Evolutionary conservation across 2,797 vertebrate genomes (phyloP), one percentile per base, ranked within the genome.

Genomic region (Cyclopterus lumpus): DNA sequence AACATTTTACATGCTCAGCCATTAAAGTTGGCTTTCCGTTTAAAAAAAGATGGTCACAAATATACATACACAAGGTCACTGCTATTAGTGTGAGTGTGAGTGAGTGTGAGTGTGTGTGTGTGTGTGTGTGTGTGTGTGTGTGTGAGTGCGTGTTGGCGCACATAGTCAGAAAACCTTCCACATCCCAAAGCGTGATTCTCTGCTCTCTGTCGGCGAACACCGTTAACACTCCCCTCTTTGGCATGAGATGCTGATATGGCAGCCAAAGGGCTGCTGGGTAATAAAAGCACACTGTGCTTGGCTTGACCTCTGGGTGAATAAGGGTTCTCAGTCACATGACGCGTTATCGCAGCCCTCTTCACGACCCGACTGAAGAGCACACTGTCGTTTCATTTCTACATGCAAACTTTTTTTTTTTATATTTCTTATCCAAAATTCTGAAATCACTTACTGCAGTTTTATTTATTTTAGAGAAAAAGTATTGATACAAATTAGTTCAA

Each of bases 141-240:
- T 40, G 38, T 38, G 38, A 9, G 38, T 38, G 9, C 38, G 38
- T 40, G 38, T 40, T 8, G 32, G 32, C 7, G 8, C 32, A 36
- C 34, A 34, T 36, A 5, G 22, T 30, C 18, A 8, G 24, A 54
- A 63, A 44, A 70, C 22, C 32, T 67, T 75, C 42, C 36, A 85
- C 60, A 54, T 67, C 59, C 20, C 32, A 16, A 36, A 34, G 36
- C 12, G 11, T 32, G 63, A 30, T 11, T 64, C 55, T 36, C 74
- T 73, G 74, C 72, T 73, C 72, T 68, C 65, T 68, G 26, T 66
- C 79, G 71, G 58, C 76, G 10, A 73, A 63, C 65, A 71, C 74
- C 63, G 79, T 89, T 85, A 81, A 80, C 77, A 76, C 86, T 69
- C 14, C 53, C 5, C 24, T 36, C 26, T 38, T 28, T 61, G 55